Evolutionary conservation across 2,888 invertebrate genomes (phyloP).

Genomic region (Dastarcus helophoroides): DNA sequence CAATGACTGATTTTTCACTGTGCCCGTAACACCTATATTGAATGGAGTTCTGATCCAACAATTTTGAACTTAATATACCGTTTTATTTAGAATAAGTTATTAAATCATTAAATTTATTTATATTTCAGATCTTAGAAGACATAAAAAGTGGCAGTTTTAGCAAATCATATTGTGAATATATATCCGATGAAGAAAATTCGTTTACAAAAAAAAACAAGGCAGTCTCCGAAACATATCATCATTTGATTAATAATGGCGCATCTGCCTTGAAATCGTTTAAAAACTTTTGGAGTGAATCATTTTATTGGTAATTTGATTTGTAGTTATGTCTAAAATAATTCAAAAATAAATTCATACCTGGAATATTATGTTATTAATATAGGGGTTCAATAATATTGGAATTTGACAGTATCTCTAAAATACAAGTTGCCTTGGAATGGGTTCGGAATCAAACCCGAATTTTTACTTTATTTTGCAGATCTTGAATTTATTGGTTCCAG

Average conservation of each 20-base stretch:
- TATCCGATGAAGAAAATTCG: conserved; percentile 15
- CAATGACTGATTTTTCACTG: too few relatives aligned
- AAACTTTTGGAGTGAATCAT: conserved; percentile 24
- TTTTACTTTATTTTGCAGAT: too few relatives aligned
- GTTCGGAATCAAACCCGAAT: too few relatives aligned
- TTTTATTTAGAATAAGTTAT: conserved; percentile 1
- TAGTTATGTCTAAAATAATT: too few relatives aligned
- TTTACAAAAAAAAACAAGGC: conserved; percentile 12
- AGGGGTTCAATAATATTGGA: too few relatives aligned
- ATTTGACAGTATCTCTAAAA: too few relatives aligned
- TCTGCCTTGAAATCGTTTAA: conserved; percentile 18
- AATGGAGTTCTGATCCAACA: too few relatives aligned
- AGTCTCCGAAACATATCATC: conserved; percentile 9
- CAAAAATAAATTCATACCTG: too few relatives aligned
- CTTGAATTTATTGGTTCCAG: too few relatives aligned
- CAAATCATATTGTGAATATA: conserved; percentile 12
- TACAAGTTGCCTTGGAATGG: too few relatives aligned
- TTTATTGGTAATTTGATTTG: conserved; percentile 28
- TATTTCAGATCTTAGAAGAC: conserved; percentile 13
- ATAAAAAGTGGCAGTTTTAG: conserved; percentile 9
- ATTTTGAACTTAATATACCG: neutral
- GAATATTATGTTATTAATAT: too few relatives aligned
- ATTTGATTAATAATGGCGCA: conserved; percentile 13
- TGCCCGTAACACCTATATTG: too few relatives aligned
- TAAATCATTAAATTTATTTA: conserved; percentile 1